Conservation (phyloP, 2,113 vertebrate species). For the Puntigrus tetrazona region DNA sequence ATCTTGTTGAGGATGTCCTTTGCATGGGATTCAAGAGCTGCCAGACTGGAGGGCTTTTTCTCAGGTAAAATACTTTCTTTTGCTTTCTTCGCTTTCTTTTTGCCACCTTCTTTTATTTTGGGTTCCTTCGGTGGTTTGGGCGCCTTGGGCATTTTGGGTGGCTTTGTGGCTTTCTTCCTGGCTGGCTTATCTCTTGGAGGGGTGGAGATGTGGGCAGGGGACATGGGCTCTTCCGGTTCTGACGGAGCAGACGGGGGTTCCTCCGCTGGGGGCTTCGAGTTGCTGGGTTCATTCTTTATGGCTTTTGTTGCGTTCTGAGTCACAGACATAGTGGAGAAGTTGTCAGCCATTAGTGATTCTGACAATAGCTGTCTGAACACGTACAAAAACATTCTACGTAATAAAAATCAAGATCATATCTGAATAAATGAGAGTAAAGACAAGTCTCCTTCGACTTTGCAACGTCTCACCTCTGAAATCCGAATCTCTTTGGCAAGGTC, state of each 20-base stretch:
- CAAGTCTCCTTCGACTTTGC: neutral
- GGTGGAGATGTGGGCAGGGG: slow-evolving; percentile 76
- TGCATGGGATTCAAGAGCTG: slow-evolving; percentile 90
- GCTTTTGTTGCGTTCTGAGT: slow-evolving; percentile 89
- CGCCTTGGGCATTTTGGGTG: slow-evolving; percentile 81
- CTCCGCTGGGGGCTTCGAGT: slow-evolving; percentile 77
- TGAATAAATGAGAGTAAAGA: neutral
- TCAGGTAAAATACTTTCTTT: slow-evolving; percentile 81
- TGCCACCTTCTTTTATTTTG: slow-evolving; percentile 89
- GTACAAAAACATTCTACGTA: neutral
- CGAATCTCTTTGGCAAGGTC: slow-evolving; percentile 99
- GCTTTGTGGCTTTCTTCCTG: slow-evolving; percentile 70
- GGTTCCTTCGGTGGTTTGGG: slow-evolving; percentile 83
- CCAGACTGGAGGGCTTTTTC: slow-evolving; percentile 85
- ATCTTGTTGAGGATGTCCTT: slow-evolving; percentile 95
- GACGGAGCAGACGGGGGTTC: slow-evolving; percentile 80
- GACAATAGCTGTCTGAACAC: neutral
- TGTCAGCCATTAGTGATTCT: neutral
- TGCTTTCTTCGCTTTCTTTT: slow-evolving; percentile 89
- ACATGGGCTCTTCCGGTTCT: slow-evolving; percentile 79
- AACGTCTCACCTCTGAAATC: slow-evolving; percentile 87
- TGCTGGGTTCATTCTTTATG: slow-evolving; percentile 82
- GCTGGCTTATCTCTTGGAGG: slow-evolving; percentile 70
- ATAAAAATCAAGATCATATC: neutral
- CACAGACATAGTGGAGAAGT: neutral